A percentile compares a stretch with the other conserved stretches of the same genome.
These are phyloP conservation scores for Rattus rattus DNA, from an alignment of 2,113 vertebrate genomes.

Conservation along the genomic window DNA sequence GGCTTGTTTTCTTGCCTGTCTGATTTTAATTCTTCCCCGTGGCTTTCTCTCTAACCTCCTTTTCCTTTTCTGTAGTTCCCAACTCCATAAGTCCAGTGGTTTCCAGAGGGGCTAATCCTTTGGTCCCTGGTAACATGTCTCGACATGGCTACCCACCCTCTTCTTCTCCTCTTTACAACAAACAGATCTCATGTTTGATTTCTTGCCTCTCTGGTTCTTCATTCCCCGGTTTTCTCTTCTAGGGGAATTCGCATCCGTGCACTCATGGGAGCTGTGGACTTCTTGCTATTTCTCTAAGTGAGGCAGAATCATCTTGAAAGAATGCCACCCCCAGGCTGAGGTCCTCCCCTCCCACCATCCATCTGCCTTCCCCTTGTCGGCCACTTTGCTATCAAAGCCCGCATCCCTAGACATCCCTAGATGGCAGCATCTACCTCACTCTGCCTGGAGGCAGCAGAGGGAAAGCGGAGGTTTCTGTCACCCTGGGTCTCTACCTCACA, in stretches of 20 bases:
- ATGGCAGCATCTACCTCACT: slow-evolving; percentile 75
- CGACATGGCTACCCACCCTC: background rate
- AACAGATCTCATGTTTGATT: background rate
- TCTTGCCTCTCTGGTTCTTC: background rate
- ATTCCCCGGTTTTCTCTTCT: background rate
- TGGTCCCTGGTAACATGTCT: background rate
- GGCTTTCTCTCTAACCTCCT: slow-evolving; percentile 23
- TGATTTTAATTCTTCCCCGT: slow-evolving; percentile 8
- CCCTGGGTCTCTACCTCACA: background rate
- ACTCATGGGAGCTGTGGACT: background rate
- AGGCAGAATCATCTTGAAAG: background rate
- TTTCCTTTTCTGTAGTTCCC: slow-evolving; percentile 33
- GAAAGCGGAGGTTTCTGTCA: background rate
- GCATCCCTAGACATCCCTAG: slow-evolving; percentile 62
- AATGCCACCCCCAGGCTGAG: background rate
- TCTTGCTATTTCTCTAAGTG: background rate
- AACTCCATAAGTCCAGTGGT: background rate
- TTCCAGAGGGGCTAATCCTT: background rate
- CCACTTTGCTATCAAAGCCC: background rate
- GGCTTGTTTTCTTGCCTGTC: slow-evolving; percentile 30
- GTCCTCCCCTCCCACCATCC: background rate
- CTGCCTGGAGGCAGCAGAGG: slow-evolving; percentile 53
- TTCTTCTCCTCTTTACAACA: background rate
- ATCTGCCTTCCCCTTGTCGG: background rate
- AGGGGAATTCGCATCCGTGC: background rate